Evolutionary conservation across 2,113 vertebrate species (phyloP), one percentile per base, ranked within the genome.

Genomic region (Piliocolobus tephrosceles): DNA sequence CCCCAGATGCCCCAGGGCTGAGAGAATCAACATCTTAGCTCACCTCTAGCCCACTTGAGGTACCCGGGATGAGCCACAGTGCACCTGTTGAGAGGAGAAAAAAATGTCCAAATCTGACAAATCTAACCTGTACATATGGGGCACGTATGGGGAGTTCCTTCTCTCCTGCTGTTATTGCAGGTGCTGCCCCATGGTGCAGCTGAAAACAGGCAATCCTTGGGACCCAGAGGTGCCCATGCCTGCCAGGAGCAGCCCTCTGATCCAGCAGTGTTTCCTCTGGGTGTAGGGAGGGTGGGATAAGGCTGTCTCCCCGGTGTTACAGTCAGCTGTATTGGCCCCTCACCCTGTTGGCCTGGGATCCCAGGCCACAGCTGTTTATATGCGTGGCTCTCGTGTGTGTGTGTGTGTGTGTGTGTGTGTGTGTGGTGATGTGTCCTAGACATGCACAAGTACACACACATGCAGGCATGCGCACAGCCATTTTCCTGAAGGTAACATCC

Each of bases 391-490:
- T 92, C 45, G 43, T 9, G 10, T 78, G 64, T 8, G 8, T 70
- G 72, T 58, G 14, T 3, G 2, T 6, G 8, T 70, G 73, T 61
- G 14, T 3, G 1, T 30, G 18, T 40, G 8, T 16, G 64, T 47
- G 40, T 79, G 7, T 72, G 23, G 20, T 73, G 75, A 55, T 4
- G 2, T 50, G 16, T 72, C 43, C 8, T 11, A 30, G 76, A 18
- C 4, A 8, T 66, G 40, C 43, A 70, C 16, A 81, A 18, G 25
- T 17, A 22, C 12, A 52, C 80, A 40, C 5, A 6, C 32, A 23
- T 13, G 2, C 0, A 5, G 4, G 0, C 17, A 50, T 3, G 20
- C 5, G 16, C 17, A 22, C 4, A 40, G n/a, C 23, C 27, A 6
- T 58, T 38, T 82, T n/a, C 30, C 27, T 27, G 40, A 6, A 93